A percentile compares a stretch with the other conserved stretches of the same genome.
Evolutionary conservation across 1,140 invertebrate species (phyloP).

Genomic region (Drosophila aff.): DNA sequence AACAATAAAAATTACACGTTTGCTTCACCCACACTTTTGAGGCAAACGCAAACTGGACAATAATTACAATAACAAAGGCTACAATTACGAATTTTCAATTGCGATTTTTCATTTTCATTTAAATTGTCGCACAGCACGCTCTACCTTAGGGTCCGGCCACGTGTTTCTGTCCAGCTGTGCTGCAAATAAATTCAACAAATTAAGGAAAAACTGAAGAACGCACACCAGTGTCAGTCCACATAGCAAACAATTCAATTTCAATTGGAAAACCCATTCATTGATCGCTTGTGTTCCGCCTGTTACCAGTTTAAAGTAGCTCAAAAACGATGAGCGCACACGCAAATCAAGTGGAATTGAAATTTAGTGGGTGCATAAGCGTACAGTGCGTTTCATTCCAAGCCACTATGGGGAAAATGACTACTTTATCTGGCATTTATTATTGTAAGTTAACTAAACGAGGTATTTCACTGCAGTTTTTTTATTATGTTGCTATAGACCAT

Average conservation of each 20-base stretch:
- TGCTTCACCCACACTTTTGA: slow-evolving; percentile 6
- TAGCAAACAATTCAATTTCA: slow-evolving; percentile 24
- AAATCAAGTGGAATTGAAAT: slow-evolving; percentile 18
- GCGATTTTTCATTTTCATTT: slow-evolving; percentile 44
- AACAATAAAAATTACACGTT: slow-evolving; percentile 32
- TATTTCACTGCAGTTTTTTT: no score
- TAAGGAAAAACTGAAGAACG: slow-evolving; percentile 7
- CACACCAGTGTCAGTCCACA: neutral
- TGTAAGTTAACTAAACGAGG: no score
- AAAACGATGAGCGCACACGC: slow-evolving; percentile 3
- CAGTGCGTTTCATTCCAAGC: neutral
- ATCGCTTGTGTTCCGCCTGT: slow-evolving; percentile 20
- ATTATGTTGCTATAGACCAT: no score
- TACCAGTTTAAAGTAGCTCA: slow-evolving; percentile 29
- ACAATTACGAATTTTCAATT: slow-evolving; percentile 49
- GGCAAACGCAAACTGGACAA: slow-evolving; percentile 8
- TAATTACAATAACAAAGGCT: slow-evolving; percentile 11
- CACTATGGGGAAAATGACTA: no score
- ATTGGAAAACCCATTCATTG: slow-evolving; percentile 25
- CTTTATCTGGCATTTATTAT: no score
- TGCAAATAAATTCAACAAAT: slow-evolving; percentile 29
- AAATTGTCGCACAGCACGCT: slow-evolving; percentile 8
- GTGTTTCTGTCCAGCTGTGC: neutral
- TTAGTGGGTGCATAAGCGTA: neutral
- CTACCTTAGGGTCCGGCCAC: slow-evolving; percentile 11